phyloP scores from a whole-genome alignment of 92 coral and sea anemone species.

The Paragorgia papillata region DNA sequence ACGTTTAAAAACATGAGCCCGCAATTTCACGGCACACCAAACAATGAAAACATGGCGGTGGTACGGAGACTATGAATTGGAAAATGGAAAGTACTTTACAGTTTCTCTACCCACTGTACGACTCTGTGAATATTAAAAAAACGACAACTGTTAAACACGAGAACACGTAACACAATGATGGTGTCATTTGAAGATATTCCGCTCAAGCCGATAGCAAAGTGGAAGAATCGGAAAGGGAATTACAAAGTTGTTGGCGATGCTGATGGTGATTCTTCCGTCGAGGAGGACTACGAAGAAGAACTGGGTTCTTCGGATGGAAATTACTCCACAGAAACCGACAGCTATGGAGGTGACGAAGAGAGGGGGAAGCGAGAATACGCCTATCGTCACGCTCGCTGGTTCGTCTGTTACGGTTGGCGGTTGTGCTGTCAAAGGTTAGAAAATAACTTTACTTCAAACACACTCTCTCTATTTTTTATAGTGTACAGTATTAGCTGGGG shows the following conservation, averaged over 20 bases:
- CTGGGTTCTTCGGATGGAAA: slow-evolving; percentile 29
- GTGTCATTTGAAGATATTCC: slow-evolving; percentile 35
- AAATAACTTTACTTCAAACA: neutral
- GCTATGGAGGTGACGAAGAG: slow-evolving; percentile 5
- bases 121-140: too few relatives aligned
- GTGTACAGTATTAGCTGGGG: too few relatives aligned
- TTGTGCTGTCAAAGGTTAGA: slow-evolving; percentile 36
- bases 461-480: too few relatives aligned
- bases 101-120: too few relatives aligned
- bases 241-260: slow-evolving; percentile 16
- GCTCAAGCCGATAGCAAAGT: slow-evolving; percentile 32
- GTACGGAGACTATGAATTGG: too few relatives aligned
- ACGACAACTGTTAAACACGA: too few relatives aligned
- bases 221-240: slow-evolving; percentile 19
- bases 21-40: too few relatives aligned
- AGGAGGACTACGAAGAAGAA: slow-evolving; percentile 19
- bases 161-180: slow-evolving; percentile 47
- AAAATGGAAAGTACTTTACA: too few relatives aligned
- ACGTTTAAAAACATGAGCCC: too few relatives aligned
- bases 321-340: slow-evolving; percentile 14
- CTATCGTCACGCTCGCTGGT: slow-evolving; percentile 35
- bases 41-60: too few relatives aligned
- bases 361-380: neutral
- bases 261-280: neutral
- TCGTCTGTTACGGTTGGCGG: slow-evolving; percentile 35